Percentiles rank a stretch among this genome's conserved stretches.
Conservation (phyloP, 2,888 invertebrate genomes). For the Saturnia japonica region DNA sequence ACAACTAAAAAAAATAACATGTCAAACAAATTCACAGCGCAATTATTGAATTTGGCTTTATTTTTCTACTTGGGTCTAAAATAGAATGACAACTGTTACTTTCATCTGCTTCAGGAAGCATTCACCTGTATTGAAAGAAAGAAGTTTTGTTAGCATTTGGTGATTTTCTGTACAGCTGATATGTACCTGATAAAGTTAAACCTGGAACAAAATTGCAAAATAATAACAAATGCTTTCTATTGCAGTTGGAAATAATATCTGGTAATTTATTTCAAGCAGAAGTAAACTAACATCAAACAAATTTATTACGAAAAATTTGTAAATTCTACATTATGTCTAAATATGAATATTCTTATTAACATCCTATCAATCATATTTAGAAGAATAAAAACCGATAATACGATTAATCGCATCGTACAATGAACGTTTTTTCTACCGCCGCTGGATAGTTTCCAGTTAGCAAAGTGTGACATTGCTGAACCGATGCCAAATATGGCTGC, state of each 20-base stretch:
- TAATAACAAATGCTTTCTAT: no score
- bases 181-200: not conserved
- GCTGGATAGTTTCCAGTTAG: slow-evolving; percentile 36
- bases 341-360: not conserved
- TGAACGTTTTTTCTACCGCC: slow-evolving; percentile 24
- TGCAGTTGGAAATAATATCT: no score
- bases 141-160: not conserved
- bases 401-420: slow-evolving; percentile 16
- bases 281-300: no score
- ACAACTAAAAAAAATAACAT: not conserved
- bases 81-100: not conserved
- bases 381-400: not conserved
- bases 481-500: slow-evolving; percentile 32
- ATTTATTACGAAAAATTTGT: no score
- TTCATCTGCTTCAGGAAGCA: not conserved
- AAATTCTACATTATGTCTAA: not conserved
- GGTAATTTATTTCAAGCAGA: no score
- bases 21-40: not conserved
- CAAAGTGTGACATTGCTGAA: slow-evolving; percentile 25
- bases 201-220: not conserved
- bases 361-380: no score
- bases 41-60: not conserved
- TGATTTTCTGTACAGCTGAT: not conserved
- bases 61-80: not conserved
- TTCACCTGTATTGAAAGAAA: no score